Base-by-base conservation (phyloP, 2,113 vertebrate species). In the Cryptotis parvus region DNA sequence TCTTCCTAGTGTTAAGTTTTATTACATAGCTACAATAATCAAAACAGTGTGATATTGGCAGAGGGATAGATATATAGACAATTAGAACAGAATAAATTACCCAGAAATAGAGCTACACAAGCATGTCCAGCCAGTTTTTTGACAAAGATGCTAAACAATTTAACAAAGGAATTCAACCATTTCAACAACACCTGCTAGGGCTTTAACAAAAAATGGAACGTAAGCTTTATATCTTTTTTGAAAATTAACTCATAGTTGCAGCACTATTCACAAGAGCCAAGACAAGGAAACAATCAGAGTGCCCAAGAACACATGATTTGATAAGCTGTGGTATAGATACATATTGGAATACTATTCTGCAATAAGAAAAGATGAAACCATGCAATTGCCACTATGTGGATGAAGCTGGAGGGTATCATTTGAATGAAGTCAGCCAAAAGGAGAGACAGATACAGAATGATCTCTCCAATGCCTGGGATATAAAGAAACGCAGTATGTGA, bases 101-200 rank as follows among this genome's bases (percentile, higher is more conserved):
- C 4, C 33, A 79, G 75, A 70, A 79, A 72, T n/a, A 85, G 26
- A 63, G 14, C 20, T 27, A 69, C 6, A 77, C 31, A 65, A 65
- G 12, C 45, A 80, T 16, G 16, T 9, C 16, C 61, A 39, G n/a
- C 16, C 76, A 39, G 24, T 35, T 87, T 81, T n/a, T 86, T 91
- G n/a, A 87, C 83, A 87, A 81, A 91, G 39, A 76, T 70, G 43
- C 33, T 63, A 70, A 82, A 15, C 15, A 49, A 52, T 52, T 73
- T 66, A 73, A 37, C 39, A 70, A 10, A 75, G 18, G n/a, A 29
- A 15, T 75, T 68, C 31, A 37, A 43, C 20, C 29, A 76, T 69
- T 86, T 75, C 69, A 86, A 18, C 49, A 86, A 69, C 16, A 43
- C 14, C n/a, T 76, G 35, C 37, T 80, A 6, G 14, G 61, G 9